A percentile compares a stretch with the other conserved stretches of the same genome.
These are phyloP conservation scores for Rhynchomys soricoides DNA, from an alignment of 2,113 vertebrate genomes.

Conservation along the genomic window DNA sequence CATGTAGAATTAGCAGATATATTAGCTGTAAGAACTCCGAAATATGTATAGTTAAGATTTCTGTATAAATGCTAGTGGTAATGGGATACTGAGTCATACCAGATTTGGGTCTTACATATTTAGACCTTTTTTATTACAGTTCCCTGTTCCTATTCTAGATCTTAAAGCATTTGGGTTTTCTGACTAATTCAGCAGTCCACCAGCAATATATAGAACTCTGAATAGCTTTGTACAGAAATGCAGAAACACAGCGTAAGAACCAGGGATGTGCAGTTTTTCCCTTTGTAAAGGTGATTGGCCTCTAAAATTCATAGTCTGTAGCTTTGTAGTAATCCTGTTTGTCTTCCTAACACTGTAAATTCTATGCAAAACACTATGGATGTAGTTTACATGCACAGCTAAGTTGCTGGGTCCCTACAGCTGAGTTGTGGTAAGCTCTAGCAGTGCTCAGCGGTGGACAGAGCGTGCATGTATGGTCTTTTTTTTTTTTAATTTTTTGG, in stretches of 20 bases:
- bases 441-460: background rate
- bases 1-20: constrained; percentile 33
- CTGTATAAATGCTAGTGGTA: background rate
- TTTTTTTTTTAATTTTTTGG: no score
- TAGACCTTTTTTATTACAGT: background rate
- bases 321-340: background rate
- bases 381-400: background rate
- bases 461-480: background rate
- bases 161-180: background rate
- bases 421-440: background rate
- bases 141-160: background rate
- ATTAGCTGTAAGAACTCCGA: background rate
- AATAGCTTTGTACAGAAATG: background rate
- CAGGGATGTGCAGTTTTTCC: background rate
- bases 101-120: background rate
- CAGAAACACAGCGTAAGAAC: background rate
- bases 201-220: background rate
- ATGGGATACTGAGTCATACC: background rate
- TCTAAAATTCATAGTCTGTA: background rate
- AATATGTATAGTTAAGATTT: background rate
- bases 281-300: background rate
- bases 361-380: background rate
- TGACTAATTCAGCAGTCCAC: background rate
- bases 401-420: background rate
- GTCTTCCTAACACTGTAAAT: background rate